Base-by-base conservation (phyloP, 2,888 invertebrate genomes). In the Iselma pallidipennis region DNA sequence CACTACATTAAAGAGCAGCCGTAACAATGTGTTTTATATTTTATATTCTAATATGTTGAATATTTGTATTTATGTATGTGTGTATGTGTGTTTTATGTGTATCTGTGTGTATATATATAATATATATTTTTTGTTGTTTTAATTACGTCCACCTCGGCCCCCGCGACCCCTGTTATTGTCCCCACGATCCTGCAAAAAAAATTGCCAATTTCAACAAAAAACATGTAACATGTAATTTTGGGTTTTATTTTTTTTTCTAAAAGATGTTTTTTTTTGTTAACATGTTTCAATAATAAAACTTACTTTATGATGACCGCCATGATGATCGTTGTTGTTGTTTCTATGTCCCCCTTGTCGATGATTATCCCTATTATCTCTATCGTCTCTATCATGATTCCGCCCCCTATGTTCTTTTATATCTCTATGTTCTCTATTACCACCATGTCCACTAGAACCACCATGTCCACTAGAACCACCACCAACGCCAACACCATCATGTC, bases 221-320 rank as follows among this genome's bases (percentile, higher is more conserved):
- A 52, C n/a, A 56, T 26, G 6, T 51, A 51, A 51, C 12, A 10
- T 51, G 7, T n/a, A 48, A 48, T 48, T 48, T 48, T 48, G 7
- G 28, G 54, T 59, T 53, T 16, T 31, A 31, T 31, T 37, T n/a
- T 37, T 14, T 37, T 37, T 10, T 31, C 9, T 31, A 31, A 31
- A 10, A 31, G 12, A 31, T 31, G 9, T 31, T 31, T 9, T 31
- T 9, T 31, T n/a, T 37, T 37, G 42, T 37, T 37, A 14, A 14
- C 16, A 49, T 10, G n/a, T 49, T 12, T 49, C 21, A 9, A 51
- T 10, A 14, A 14, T 9, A 6, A 14, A 1, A 57, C 67, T 67
- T 74, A 80, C 81, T 76, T 80, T 80, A 67, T 77, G 75, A 72
- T 81, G 79, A 61, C 78, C 78, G 48, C 75, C 74, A 64, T 79